Percentiles rank a stretch among this genome's conserved stretches.
Conservation (phyloP, 2,113 vertebrate species). For the Hyaena hyaena region DNA sequence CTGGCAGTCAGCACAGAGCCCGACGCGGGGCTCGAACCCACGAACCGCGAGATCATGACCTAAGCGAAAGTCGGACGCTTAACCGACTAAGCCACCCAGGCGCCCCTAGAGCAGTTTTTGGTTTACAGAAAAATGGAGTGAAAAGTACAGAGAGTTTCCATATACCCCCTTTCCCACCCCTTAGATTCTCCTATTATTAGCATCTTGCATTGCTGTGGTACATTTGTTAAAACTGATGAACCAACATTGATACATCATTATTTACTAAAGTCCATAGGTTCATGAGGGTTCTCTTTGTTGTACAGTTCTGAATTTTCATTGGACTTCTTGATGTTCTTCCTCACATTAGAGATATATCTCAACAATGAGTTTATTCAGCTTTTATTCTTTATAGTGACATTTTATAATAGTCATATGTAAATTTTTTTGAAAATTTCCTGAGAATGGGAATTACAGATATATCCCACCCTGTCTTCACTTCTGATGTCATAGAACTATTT, state of each 20-base stretch:
- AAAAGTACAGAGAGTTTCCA: background rate
- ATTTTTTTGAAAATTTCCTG: background rate
- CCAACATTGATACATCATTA: background rate
- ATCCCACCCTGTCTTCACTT: background rate
- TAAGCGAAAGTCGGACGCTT: too few species aligned
- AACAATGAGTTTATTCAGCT: background rate
- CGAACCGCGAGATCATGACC: too few species aligned
- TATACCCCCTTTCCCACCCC: background rate
- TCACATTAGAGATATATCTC: slow-evolving; percentile 1
- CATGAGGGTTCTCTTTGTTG: background rate
- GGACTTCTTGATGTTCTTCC: background rate
- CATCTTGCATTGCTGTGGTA: background rate
- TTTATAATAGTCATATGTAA: background rate
- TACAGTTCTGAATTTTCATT: background rate
- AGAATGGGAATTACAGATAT: background rate
- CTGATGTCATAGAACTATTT: background rate
- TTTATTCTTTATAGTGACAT: background rate
- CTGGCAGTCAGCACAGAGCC: too few species aligned
- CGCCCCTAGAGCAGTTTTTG: background rate
- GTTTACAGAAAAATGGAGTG: background rate
- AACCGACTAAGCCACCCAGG: too few species aligned
- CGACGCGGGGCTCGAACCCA: too few species aligned
- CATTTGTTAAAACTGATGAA: background rate
- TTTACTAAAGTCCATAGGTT: background rate
- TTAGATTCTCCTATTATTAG: background rate